A percentile compares a stretch with the other conserved stretches of the same genome.
Evolutionary conservation across 2,888 invertebrate species (phyloP).

Genomic region (Syrista parreyssii): DNA sequence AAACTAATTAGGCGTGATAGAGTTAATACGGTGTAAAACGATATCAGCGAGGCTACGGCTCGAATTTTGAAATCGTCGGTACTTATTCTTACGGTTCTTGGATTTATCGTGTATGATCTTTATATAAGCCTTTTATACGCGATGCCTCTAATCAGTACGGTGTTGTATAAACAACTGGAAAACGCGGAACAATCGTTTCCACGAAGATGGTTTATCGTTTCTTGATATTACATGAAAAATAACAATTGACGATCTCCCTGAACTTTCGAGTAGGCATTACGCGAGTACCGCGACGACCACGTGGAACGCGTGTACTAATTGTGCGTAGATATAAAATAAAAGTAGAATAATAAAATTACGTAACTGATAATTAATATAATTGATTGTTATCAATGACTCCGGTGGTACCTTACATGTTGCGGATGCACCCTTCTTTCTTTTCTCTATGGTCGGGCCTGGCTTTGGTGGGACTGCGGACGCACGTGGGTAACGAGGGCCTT

Average conservation of each 20-base stretch:
- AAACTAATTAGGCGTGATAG: background rate
- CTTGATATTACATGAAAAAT: background rate
- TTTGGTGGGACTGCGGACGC: background rate
- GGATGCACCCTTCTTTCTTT: background rate
- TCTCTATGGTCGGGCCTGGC: too few relatives aligned
- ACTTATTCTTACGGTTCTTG: background rate
- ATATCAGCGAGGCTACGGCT: background rate
- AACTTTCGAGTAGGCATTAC: background rate
- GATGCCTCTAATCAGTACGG: background rate
- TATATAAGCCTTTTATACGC: background rate
- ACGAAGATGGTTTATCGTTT: background rate
- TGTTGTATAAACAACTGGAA: background rate
- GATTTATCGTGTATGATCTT: background rate
- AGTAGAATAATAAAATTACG: background rate
- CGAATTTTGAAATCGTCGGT: background rate
- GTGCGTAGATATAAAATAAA: too few relatives aligned
- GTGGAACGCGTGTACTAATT: background rate
- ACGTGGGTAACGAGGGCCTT: background rate
- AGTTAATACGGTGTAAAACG: background rate
- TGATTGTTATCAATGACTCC: background rate
- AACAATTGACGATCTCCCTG: background rate
- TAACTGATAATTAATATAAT: background rate
- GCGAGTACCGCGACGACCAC: background rate
- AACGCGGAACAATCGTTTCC: background rate
- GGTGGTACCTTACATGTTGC: background rate